Evolutionary conservation across 2,888 invertebrate genomes (phyloP).

Genomic region (Taphrorychus bicolor): DNA sequence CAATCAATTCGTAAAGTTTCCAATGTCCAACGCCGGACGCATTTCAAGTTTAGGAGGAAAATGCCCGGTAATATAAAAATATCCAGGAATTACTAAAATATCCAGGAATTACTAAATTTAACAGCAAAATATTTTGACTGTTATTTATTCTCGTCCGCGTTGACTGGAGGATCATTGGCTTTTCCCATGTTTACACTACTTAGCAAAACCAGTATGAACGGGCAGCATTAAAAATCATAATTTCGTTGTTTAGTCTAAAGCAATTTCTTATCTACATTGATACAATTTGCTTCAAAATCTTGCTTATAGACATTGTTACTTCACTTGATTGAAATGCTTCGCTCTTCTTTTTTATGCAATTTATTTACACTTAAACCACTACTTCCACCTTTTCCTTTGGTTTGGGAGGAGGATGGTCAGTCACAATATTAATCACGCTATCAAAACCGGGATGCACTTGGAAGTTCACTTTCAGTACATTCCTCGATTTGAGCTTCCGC

Average conservation of each 20-base stretch:
- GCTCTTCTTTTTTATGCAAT: neutral
- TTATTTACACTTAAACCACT: neutral
- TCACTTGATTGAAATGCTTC: no score
- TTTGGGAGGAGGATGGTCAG: slow-evolving; percentile 40
- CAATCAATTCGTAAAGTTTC: neutral
- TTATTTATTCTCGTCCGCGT: neutral
- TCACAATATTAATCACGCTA: slow-evolving; percentile 54
- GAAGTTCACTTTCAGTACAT: slow-evolving; percentile 53
- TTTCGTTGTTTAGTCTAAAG: no score
- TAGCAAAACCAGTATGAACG: no score
- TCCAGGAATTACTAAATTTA: neutral
- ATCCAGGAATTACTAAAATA: neutral
- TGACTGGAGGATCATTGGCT: neutral
- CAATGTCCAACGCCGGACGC: neutral
- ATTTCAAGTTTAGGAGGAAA: neutral
- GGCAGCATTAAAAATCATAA: no score
- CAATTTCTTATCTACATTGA: no score
- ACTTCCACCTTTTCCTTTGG: neutral
- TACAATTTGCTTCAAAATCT: no score
- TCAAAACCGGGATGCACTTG: slow-evolving; percentile 54
- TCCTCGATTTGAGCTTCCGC: slow-evolving; percentile 51
- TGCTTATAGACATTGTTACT: no score
- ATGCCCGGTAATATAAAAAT: neutral
- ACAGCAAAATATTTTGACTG: neutral
- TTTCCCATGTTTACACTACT: no score